These are phyloP conservation scores for Trichonephila clavata DNA, from an alignment of 1,140 invertebrate genomes.

Conservation along the genomic window DNA sequence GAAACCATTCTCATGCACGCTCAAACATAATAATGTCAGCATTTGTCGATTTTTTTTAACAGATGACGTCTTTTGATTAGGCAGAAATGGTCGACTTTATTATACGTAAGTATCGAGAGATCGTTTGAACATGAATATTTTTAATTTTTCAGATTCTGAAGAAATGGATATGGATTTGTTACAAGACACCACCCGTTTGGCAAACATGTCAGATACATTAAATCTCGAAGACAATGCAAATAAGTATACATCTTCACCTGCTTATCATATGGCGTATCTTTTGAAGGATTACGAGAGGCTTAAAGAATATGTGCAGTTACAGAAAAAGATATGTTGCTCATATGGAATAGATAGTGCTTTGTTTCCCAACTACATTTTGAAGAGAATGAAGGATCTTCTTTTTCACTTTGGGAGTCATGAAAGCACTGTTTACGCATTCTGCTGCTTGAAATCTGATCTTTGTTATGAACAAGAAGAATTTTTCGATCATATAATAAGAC, in stretches of 20 bases:
- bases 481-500: background rate
- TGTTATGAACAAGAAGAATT: background rate
- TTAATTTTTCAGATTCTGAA: background rate
- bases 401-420: background rate
- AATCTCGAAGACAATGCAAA: background rate
- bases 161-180: conserved; percentile 7
- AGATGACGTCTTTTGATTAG: too few species aligned
- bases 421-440: background rate
- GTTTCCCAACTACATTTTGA: background rate
- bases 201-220: background rate
- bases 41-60: too few species aligned
- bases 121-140: background rate
- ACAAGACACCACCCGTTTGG: background rate
- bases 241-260: background rate
- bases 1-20: too few species aligned
- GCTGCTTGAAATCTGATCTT: background rate
- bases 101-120: too few species aligned
- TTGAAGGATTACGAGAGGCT: background rate
- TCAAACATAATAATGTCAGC: too few species aligned
- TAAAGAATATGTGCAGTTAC: background rate
- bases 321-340: background rate
- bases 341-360: background rate
- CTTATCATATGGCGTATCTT: background rate
- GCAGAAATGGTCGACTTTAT: too few species aligned
- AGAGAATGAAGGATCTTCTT: background rate